Percentiles rank a stretch among this genome's conserved stretches.
These are phyloP conservation scores for Vidua macroura DNA, from an alignment of 2,113 vertebrate genomes.

Conservation along the genomic window DNA sequence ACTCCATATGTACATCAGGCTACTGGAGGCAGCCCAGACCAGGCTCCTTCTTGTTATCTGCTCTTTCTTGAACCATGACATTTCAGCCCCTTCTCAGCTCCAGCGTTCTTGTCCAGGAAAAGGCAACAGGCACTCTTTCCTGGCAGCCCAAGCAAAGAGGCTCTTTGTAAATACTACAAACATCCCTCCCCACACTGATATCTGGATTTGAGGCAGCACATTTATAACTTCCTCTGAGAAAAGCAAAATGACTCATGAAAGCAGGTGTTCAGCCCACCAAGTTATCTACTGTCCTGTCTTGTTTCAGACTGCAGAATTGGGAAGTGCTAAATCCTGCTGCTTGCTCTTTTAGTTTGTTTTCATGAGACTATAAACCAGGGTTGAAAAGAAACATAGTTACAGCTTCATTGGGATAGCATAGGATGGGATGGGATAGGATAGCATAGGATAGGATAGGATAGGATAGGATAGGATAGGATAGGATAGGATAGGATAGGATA, in stretches of 20 bases:
- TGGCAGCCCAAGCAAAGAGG: neutral
- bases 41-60: neutral
- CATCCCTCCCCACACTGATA: neutral
- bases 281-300: neutral
- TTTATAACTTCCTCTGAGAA: neutral
- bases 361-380: neutral
- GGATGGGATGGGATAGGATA: neutral
- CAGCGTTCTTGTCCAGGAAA: rapidly evolving
- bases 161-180: neutral
- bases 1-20: neutral
- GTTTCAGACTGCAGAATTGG: neutral
- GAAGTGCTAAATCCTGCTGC: neutral
- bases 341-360: neutral
- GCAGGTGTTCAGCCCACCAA: rapidly evolving
- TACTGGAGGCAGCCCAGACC: neutral
- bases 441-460: neutral
- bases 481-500: neutral
- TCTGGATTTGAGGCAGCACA: neutral
- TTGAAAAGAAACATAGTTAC: neutral
- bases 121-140: neutral
- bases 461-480: neutral
- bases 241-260: neutral
- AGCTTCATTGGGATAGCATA: neutral
- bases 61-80: neutral
- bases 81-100: neutral